phyloP scores from a whole-genome alignment of 2,888 invertebrate genomes.

The Boloria euphrosyne region DNA sequence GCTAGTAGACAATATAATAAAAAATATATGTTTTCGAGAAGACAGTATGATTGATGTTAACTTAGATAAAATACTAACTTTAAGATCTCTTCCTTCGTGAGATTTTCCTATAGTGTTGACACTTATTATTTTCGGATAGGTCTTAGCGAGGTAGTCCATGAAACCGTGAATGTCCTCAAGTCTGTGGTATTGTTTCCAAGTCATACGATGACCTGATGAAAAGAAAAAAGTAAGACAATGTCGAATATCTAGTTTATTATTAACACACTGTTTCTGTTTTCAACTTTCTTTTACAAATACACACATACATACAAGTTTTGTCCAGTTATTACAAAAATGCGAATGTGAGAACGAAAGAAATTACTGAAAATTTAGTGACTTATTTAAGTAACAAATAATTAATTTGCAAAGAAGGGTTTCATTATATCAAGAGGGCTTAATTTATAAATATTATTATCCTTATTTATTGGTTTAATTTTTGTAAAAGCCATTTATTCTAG shows the following conservation, averaged over 20 bases:
- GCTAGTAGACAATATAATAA: too few species aligned
- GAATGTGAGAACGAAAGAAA: too few species aligned
- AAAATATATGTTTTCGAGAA: too few species aligned
- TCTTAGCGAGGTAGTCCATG: constrained; percentile 88
- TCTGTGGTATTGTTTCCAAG: constrained; percentile 91
- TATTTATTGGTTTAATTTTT: too few species aligned
- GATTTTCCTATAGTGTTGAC: constrained; percentile 90
- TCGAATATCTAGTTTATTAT: background rate
- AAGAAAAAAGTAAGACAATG: constrained; percentile 10
- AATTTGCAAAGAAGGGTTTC: background rate
- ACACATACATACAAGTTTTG: too few species aligned
- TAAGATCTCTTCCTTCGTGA: constrained; percentile 87
- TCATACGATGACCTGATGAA: constrained; percentile 81
- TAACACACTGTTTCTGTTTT: background rate
- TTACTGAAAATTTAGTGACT: too few species aligned
- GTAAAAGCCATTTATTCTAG: too few species aligned
- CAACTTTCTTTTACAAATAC: too few species aligned
- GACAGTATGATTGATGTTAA: too few species aligned
- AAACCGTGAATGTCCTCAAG: constrained; percentile 89
- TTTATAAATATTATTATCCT: too few species aligned
- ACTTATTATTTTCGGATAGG: constrained; percentile 88
- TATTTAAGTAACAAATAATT: background rate
- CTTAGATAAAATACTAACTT: constrained; percentile 66
- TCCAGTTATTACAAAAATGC: too few species aligned
- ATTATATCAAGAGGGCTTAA: too few species aligned